These are phyloP conservation scores for Microtus pennsylvanicus DNA, from an alignment of 2,113 vertebrate genomes.

Conservation along the genomic window DNA sequence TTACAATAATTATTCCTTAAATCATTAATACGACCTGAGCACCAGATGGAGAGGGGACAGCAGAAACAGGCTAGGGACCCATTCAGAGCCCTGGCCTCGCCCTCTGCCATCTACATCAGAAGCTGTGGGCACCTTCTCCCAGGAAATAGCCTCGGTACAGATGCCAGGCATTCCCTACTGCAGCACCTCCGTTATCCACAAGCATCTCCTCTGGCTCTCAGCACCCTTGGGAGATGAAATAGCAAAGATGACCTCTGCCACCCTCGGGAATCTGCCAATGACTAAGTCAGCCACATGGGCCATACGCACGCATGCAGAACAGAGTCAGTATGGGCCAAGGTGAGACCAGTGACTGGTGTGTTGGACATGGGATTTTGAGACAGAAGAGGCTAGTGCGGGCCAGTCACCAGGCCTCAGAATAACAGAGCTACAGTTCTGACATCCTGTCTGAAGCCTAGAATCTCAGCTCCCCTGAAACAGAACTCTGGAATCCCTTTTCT, in stretches of 20 bases:
- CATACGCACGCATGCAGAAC: not conserved
- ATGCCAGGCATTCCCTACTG: not conserved
- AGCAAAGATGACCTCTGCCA: not conserved
- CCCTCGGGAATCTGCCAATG: not conserved
- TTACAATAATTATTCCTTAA: slow-evolving; percentile 89
- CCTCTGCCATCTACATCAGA: not conserved
- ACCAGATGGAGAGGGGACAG: slow-evolving; percentile 82
- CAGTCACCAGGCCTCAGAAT: not conserved
- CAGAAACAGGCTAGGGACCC: not conserved
- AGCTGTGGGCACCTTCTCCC: not conserved
- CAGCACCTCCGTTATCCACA: not conserved
- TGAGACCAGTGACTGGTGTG: not conserved
- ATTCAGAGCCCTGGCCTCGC: not conserved
- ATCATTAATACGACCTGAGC: slow-evolving; percentile 87
- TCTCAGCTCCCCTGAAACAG: not conserved
- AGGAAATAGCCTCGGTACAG: slow-evolving; percentile 5
- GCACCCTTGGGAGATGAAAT: not conserved
- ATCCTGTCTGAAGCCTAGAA: slow-evolving; percentile 39
- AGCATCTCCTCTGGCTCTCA: not conserved
- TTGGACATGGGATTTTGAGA: not conserved
- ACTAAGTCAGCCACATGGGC: not conserved
- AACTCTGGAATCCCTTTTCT: not conserved
- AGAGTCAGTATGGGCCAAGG: not conserved
- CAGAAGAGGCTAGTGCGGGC: not conserved
- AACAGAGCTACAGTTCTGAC: slow-evolving; percentile 44